Base-by-base conservation (phyloP, 2,888 invertebrate genomes). In the Zygaena filipendulae region DNA sequence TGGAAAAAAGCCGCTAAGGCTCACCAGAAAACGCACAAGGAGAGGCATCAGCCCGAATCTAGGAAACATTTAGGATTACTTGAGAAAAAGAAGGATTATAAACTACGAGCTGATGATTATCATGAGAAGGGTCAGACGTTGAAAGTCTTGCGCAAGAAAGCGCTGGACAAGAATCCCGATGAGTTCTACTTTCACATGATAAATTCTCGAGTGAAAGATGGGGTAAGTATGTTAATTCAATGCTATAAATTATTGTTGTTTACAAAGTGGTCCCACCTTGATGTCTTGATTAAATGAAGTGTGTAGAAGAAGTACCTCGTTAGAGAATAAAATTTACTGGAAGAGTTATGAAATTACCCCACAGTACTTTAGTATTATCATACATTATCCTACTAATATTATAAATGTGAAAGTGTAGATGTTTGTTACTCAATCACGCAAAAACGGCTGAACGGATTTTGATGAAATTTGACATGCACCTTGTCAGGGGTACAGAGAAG, bases 181-280 rank as follows among this genome's bases (percentile, higher is more conserved):
- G 99, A 99, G 64, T 99, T 97, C 72, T 93, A 97, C 63, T 95
- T 93, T 74, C 96, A 97, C 57, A 98, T 98, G 97, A 86, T 95
- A 32, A 95, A 93, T 59, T 91, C 95, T 0, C 87, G 87, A 62
- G 68, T 90, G 0, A 79, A 81, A 35, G 64, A 82, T 49, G 86
- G 84, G 47, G 81, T 81, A 42, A 67, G 69, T 44, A 23, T 11
- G n/a, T 23, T 14, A n/a, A n/a, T n/a, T n/a, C n/a, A n/a, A n/a
- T n/a, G n/a, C n/a, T n/a, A n/a, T n/a, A n/a, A n/a, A n/a, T n/a
- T n/a, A n/a, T n/a, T n/a, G n/a, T n/a, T n/a, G 9, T 11, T 3
- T 3, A 2, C 10, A 7, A 13, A 6, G 2, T 5, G 16, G 5
- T 16, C 5, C 7, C 16, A 5, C 4, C 16, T 16, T 16, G 5